Evolutionary conservation across 1,140 invertebrate genomes (phyloP).

Genomic region (Cylas formicarius): DNA sequence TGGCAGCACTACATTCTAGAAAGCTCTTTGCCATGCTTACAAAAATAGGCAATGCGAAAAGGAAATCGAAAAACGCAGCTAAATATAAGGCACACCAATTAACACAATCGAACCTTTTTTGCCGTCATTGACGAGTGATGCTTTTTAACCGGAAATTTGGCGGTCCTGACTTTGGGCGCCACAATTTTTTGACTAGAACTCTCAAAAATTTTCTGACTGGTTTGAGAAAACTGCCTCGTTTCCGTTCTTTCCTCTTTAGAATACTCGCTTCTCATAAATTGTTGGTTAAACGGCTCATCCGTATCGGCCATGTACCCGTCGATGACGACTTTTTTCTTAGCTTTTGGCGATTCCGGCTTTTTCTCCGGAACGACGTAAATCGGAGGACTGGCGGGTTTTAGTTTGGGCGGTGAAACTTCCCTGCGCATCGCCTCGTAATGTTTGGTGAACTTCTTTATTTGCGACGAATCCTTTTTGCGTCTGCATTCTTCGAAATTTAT

Average conservation of each 20-base stretch:
- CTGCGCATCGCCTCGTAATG: constrained; percentile 26
- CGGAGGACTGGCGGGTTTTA: constrained; percentile 50
- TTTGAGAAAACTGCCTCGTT: constrained; percentile 29
- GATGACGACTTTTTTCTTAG: constrained; percentile 45
- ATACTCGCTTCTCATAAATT: constrained; percentile 35
- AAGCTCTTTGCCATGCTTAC: too few species aligned
- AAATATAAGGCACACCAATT: constrained; percentile 1
- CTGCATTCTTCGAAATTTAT: constrained; percentile 37
- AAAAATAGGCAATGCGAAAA: too few species aligned
- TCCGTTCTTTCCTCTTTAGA: constrained; percentile 33
- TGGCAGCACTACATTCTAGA: too few species aligned
- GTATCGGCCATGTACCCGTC: constrained; percentile 66
- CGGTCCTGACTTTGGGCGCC: constrained; percentile 26
- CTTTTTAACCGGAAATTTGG: constrained; percentile 32
- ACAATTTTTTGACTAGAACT: constrained; percentile 24
- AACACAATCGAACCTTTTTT: constrained; percentile 39
- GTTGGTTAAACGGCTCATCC: constrained; percentile 51
- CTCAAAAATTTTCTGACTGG: constrained; percentile 23
- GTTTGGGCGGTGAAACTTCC: constrained; percentile 31
- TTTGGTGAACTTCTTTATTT: constrained; percentile 32
- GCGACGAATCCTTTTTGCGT: constrained; percentile 32
- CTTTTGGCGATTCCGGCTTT: constrained; percentile 53
- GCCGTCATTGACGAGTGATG: constrained; percentile 26
- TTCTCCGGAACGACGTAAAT: constrained; percentile 44
- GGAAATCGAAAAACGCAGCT: constrained; percentile 1